These are phyloP conservation scores for Temnothorax longispinosus DNA, from an alignment of 1,140 invertebrate species.

Conservation along the genomic window DNA sequence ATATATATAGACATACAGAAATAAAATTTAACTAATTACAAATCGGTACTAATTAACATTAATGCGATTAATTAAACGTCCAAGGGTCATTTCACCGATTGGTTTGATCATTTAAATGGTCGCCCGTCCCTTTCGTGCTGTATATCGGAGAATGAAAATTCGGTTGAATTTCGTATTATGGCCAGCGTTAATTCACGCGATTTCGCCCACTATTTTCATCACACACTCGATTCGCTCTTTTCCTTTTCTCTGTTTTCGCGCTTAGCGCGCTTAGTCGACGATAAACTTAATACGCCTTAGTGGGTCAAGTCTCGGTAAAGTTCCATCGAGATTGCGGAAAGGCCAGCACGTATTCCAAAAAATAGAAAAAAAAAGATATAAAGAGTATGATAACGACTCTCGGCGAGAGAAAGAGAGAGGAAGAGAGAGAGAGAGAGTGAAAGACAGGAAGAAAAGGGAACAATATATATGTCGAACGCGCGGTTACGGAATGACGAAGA, in stretches of 20 bases:
- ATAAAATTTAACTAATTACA: slow-evolving; percentile 34
- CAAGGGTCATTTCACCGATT: slow-evolving; percentile 8
- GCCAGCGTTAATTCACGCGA: background rate
- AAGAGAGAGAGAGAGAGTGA: background rate
- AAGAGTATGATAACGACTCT: slow-evolving; percentile 17
- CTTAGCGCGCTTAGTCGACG: slow-evolving; percentile 30
- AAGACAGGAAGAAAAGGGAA: background rate
- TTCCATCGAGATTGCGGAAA: slow-evolving; percentile 68
- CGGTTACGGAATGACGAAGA: background rate
- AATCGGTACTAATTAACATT: background rate
- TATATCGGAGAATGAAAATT: background rate
- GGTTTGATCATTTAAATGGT: slow-evolving; percentile 5
- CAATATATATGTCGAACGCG: slow-evolving; percentile 4
- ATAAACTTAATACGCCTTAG: slow-evolving; percentile 63
- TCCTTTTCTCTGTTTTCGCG: slow-evolving; percentile 26
- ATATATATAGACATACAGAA: background rate
- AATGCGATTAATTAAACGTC: background rate
- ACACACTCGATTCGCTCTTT: slow-evolving; percentile 13
- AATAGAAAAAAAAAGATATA: background rate
- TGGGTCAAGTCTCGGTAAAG: slow-evolving; percentile 68
- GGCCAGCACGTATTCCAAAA: background rate
- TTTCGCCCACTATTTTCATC: slow-evolving; percentile 28
- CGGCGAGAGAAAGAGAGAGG: background rate
- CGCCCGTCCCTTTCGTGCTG: background rate
- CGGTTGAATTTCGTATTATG: background rate